Evolutionary conservation across 2,888 invertebrate genomes (phyloP), one percentile per base, ranked within the genome.

Genomic region (Sphaeridia pumilis): DNA sequence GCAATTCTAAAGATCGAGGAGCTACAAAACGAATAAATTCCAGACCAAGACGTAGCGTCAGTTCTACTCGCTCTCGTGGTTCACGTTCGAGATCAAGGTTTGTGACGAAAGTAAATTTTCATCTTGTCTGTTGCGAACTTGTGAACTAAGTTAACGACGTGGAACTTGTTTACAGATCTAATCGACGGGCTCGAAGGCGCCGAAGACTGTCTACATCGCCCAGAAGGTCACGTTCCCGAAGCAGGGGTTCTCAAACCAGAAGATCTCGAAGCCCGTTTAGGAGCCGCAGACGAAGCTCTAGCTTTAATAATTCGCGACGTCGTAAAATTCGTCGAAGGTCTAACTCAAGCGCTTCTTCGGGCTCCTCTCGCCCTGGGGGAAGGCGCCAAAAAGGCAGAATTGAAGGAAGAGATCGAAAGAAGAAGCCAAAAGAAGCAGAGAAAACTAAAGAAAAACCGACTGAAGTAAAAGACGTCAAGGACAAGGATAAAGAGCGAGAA

Each of bases 401-500:
- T 46, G 56, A 47, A 57, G 61, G 58, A 54, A 58, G 56, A 49
- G 60, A 57, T 45, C 58, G 52, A 38, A 67, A 61, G 49, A 68
- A 67, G 54, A 76, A 74, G 63, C 73, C 73, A 52, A 69, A 67
- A 55, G 75, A 73, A 59, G 75, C 72, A 64, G 72, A 72, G 50
- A 72, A 72, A 52, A 70, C 70, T 28, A 72, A 71, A 43, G 72
- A 72, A 60, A 24, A n/a, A 3, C 45, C 49, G 28, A 7, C 48
- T 14, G 21, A 36, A 1, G 49, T 27, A 2, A 43, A 54, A 21
- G n/a, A 25, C 12, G 24, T 12, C 17, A 41, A 48, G 17, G 46
- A 47, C 24, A 46, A 49, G 41, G 43, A 46, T 7, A 41, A 49
- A 4, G 49, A 54, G 24, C 52, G 43, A 12, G 52, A 54, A 1